A percentile compares a stretch with the other conserved stretches of the same genome.
Evolutionary conservation across 92 coral and sea anemone genomes (phyloP).

Genomic region (Bergia sp.): DNA sequence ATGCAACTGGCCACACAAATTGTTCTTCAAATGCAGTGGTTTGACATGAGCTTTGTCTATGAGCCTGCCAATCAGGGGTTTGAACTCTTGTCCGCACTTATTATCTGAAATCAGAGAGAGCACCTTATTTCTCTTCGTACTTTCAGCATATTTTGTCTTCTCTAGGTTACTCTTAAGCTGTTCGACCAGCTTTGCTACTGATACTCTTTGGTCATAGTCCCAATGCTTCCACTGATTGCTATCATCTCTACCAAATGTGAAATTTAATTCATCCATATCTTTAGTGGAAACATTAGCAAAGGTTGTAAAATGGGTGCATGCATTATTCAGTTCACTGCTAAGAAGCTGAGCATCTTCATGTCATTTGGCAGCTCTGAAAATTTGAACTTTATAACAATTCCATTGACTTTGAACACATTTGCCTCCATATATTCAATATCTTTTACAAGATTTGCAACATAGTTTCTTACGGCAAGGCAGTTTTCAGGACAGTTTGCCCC

Average conservation of each 20-base stretch:
- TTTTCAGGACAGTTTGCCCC: conserved; percentile 50
- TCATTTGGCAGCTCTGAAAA: conserved; percentile 63
- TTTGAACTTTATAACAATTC: conserved; percentile 47
- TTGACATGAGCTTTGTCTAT: conserved; percentile 68
- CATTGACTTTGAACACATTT: conserved; percentile 37
- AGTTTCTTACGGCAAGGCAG: conserved; percentile 32
- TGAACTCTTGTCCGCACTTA: conserved; percentile 61
- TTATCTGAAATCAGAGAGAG: not conserved
- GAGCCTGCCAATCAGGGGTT: conserved; percentile 49
- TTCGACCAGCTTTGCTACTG: too few species aligned
- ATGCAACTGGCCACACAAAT: conserved; percentile 55
- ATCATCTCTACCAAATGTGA: conserved; percentile 46
- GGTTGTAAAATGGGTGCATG: conserved; percentile 55
- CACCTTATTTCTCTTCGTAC: too few species aligned
- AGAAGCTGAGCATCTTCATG: conserved; percentile 64
- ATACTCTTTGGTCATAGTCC: too few species aligned
- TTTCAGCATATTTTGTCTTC: too few species aligned
- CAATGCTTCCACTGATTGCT: conserved; percentile 32
- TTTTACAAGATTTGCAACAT: conserved; percentile 9
- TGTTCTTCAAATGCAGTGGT: conserved; percentile 69
- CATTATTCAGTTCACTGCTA: conserved; percentile 51
- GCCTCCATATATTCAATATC: conserved; percentile 33
- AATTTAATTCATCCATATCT: conserved; percentile 40
- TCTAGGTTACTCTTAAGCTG: too few species aligned
- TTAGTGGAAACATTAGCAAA: conserved; percentile 57